Base-by-base conservation (phyloP, 2,113 vertebrate species). In the Agapornis roseicollis region DNA sequence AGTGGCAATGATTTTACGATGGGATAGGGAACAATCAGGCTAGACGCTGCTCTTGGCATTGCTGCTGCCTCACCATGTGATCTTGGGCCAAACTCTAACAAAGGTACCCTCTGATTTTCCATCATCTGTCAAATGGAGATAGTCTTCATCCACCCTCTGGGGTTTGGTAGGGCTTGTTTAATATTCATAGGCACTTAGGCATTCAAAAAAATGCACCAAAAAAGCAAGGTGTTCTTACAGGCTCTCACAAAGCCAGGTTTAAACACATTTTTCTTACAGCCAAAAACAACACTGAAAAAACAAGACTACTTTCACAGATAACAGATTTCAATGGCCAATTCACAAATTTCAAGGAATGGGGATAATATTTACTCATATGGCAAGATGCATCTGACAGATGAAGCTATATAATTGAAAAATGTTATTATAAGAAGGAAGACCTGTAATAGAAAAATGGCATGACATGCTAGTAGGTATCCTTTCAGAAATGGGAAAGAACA, bases 401-500 rank as follows among this genome's bases (percentile, higher is more conserved):
- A 94, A 92, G 66, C 77, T 73, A 87, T 58, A 53, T 65, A 87
- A 90, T 27, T 87, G 77, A 86, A 89, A 95, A 79, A 90, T 58
- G 70, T 69, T 97, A 74, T 72, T 89, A 49, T 42, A 81, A 88
- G 52, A 92, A 81, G 31, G 39, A 82, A 91, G 19, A 22, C 9
- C 88, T 66, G 19, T 64, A 90, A 88, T 17, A 91, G 76, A 80
- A 96, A 91, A 89, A 88, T 85, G 35, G 52, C 56, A 70, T 28
- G n/a, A 92, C 77, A 58, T 52, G 73, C 56, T 81, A 71, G 81
- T 71, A 96, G 76, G 92, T 85, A 90, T 86, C 72, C 81, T 89
- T 93, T 88, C 86, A 94, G 81, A 88, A 96, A 84, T n/a, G 39
- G 63, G 80, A 94, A 88, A 95, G 86, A 92, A 88, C 85, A 93